Percentiles rank a stretch among this genome's conserved stretches.
Evolutionary conservation across 2,113 vertebrate species (phyloP).

Genomic region (Equus przewalskii): DNA sequence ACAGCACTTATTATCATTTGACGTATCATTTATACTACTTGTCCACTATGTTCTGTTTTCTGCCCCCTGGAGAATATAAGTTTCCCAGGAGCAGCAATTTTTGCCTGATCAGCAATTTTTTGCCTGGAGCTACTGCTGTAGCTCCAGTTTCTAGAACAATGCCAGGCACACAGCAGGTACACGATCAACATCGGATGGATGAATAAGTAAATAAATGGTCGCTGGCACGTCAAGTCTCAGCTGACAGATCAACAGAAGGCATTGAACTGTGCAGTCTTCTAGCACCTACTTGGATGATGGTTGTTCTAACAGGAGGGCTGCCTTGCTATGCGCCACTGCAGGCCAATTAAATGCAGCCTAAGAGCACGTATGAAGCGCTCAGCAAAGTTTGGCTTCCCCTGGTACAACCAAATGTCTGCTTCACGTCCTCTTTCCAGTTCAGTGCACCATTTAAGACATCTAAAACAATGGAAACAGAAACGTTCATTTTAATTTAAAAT

Average conservation of each 20-base stretch:
- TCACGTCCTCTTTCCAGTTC: conserved; percentile 26
- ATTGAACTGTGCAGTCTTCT: neutral
- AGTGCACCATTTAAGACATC: conserved; percentile 62
- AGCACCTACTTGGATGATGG: neutral
- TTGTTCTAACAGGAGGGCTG: neutral
- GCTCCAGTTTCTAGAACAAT: neutral
- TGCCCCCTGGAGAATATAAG: neutral
- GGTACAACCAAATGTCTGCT: conserved; percentile 31
- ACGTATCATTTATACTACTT: neutral
- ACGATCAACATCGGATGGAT: neutral
- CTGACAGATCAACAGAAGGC: neutral
- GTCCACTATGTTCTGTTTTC: neutral
- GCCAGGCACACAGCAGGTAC: neutral
- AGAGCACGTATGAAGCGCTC: neutral
- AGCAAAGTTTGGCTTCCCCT: conserved; percentile 40
- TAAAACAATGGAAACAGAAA: conserved; percentile 62
- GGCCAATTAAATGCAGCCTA: conserved; percentile 6
- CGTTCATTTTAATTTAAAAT: conserved; percentile 75
- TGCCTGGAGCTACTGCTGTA: neutral
- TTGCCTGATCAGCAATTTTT: conserved; percentile 7
- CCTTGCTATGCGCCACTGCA: neutral
- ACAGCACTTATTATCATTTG: neutral
- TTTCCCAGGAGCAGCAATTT: neutral
- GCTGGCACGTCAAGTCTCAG: neutral
- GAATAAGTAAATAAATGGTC: neutral